Base-by-base conservation (phyloP, 2,113 vertebrate species). In the Chionomys nivalis region DNA sequence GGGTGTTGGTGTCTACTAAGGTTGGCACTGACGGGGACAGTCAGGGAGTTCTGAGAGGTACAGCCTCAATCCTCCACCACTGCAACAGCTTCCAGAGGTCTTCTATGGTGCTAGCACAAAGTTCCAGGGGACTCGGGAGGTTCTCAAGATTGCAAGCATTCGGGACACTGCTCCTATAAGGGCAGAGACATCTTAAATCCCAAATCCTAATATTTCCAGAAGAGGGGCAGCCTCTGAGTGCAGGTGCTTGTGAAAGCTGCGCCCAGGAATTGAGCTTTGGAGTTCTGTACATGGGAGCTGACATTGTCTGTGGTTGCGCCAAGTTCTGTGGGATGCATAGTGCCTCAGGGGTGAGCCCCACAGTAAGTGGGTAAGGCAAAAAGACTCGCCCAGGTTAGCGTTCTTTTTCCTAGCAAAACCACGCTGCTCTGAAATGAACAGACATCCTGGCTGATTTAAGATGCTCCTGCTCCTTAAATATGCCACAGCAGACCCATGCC, bases 401-500 rank as follows among this genome's bases (percentile, higher is more conserved):
- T 92, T 39, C 26, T 70, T 42, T 79, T 66, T 31, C 4, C 7
- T 77, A 52, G 28, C 44, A 73, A 73, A 87, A 47, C 66, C 55
- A 65, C 16, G 26, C 26, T 0, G 61, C 55, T 83, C 10, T 52
- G 42, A 70, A 76, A 96, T 28, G 83, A 95, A 93, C n/a, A 95
- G 79, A 95, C 95, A 21, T 97, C 89, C 93, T 94, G 91, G 90
- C 63, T 90, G 90, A 91, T 39, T 63, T 82, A 63, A 47, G 77
- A 36, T n/a, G 90, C 12, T 63, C 87, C 78, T 79, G 87, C n/a
- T 82, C 83, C 87, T 92, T 88, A 89, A 91, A 55, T 3, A 89
- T 21, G 79, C 28, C 90, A 90, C 68, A 78, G 63, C 11, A 87
- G 58, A 42, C 23, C 77, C 93, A 61, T 0, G 0, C 61, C 49